A percentile compares a stretch with the other conserved stretches of the same genome.
Evolutionary conservation across 92 coral and sea anemone genomes (phyloP).

Genomic region (Heliopora coerulea): DNA sequence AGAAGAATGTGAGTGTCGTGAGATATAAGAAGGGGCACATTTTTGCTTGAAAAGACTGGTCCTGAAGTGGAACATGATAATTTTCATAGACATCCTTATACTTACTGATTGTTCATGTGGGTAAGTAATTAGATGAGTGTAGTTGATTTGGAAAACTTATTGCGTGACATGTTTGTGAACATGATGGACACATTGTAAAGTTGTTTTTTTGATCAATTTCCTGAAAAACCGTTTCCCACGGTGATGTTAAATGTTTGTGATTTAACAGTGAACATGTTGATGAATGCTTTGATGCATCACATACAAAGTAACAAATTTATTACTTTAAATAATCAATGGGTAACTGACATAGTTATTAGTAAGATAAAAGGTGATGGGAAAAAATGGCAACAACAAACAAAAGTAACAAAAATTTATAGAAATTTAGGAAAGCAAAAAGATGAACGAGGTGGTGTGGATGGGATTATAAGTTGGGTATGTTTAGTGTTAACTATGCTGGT

Average conservation of each 20-base stretch:
- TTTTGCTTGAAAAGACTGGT: too few relatives aligned
- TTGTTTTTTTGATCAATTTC: neutral
- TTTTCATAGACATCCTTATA: too few relatives aligned
- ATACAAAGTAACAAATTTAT: neutral
- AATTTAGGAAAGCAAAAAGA: neutral
- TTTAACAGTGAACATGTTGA: neutral
- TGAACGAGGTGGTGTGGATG: neutral
- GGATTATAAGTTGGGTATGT: neutral
- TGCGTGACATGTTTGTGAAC: neutral
- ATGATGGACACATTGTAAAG: neutral
- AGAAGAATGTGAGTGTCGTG: too few relatives aligned
- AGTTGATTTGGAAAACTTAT: neutral
- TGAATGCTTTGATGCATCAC: neutral
- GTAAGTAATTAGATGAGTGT: too few relatives aligned
- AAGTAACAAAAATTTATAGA: neutral
- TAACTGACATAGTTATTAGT: neutral
- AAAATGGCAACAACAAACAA: neutral
- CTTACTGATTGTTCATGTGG: neutral
- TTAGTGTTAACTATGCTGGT: neutral
- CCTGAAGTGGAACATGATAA: too few relatives aligned
- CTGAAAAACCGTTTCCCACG: neutral
- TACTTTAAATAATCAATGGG: neutral
- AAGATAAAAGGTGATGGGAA: neutral
- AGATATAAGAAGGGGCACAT: too few relatives aligned
- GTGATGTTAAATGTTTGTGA: neutral